Percentiles rank a stretch among this genome's conserved stretches.
phyloP scores from a whole-genome alignment of 2,113 vertebrate genomes.

The Recurvirostra avosetta region DNA sequence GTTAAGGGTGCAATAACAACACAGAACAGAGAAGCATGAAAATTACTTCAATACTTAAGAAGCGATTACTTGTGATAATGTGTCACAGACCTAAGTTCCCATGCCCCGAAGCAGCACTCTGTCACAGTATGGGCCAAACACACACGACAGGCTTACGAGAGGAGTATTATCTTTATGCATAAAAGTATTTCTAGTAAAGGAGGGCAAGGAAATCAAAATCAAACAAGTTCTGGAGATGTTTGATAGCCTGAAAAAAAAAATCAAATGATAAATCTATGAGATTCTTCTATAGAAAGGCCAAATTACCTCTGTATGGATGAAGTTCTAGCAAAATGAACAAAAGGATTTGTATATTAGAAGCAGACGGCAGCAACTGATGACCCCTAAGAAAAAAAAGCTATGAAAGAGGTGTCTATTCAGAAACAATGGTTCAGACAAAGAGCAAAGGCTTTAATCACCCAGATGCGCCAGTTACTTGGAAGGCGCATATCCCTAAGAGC shows the following conservation, averaged over 20 bases:
- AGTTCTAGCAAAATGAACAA: conserved; percentile 19
- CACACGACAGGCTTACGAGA: not conserved
- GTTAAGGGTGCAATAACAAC: not conserved
- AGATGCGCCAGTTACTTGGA: not conserved
- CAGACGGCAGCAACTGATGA: not conserved
- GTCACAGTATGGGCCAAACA: not conserved
- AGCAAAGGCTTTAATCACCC: not conserved
- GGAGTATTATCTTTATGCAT: conserved; percentile 1
- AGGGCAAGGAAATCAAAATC: conserved; percentile 65
- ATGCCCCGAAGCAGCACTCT: not conserved
- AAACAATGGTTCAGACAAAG: not conserved
- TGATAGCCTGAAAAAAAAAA: conserved; percentile 33
- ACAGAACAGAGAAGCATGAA: not conserved
- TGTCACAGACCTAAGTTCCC: not conserved
- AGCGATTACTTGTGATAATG: not conserved
- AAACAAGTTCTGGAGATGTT: conserved; percentile 60
- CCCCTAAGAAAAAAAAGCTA: not conserved
- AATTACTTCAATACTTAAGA: conserved; percentile 11
- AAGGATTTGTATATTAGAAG: conserved; percentile 15
- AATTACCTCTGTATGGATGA: not conserved
- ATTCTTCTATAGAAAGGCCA: not conserved
- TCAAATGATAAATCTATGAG: conserved; percentile 14
- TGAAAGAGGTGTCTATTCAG: not conserved
- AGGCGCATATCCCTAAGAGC: not conserved
- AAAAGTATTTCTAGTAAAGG: conserved; percentile 38